phyloP scores from a whole-genome alignment of 2,113 vertebrate genomes.

The Lates calcarifer region DNA sequence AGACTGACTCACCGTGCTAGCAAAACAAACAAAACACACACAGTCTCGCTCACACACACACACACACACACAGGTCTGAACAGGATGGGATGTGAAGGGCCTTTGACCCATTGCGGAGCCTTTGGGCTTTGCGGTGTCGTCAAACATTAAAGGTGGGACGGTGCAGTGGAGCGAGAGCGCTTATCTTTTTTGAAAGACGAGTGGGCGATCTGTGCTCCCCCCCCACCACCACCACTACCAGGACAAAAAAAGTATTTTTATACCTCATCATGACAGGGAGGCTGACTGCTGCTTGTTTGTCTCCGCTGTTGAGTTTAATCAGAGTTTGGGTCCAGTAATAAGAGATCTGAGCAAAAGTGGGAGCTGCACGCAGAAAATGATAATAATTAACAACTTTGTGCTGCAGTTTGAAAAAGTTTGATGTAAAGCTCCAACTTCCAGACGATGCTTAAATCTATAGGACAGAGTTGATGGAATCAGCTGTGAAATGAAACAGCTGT shows the following conservation, averaged over 20 bases:
- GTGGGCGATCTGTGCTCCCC: constrained; percentile 4
- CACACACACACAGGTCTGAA: constrained; percentile 52
- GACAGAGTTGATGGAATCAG: background rate
- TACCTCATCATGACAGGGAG: background rate
- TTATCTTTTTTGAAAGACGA: constrained; percentile 54
- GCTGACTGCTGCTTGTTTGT: background rate
- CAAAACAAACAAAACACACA: constrained; percentile 72
- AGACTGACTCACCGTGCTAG: constrained; percentile 71
- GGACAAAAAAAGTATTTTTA: constrained; percentile 27
- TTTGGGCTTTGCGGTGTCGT: constrained; percentile 40
- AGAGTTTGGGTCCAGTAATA: too few species aligned
- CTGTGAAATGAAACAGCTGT: constrained; percentile 21
- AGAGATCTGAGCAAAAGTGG: too few species aligned
- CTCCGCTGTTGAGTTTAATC: background rate
- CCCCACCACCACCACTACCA: too few species aligned
- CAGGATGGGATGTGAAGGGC: constrained; percentile 59
- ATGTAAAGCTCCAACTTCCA: too few species aligned
- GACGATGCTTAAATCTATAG: background rate
- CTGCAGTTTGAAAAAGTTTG: too few species aligned
- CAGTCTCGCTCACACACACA: constrained; percentile 25
- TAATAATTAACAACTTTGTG: too few species aligned
- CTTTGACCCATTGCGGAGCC: constrained; percentile 63
- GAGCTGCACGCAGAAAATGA: too few species aligned
- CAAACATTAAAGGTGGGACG: constrained; percentile 62
- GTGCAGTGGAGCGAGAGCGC: constrained; percentile 42